Evolutionary conservation across 2,113 vertebrate species (phyloP).

Genomic region (Microtus richardsoni): DNA sequence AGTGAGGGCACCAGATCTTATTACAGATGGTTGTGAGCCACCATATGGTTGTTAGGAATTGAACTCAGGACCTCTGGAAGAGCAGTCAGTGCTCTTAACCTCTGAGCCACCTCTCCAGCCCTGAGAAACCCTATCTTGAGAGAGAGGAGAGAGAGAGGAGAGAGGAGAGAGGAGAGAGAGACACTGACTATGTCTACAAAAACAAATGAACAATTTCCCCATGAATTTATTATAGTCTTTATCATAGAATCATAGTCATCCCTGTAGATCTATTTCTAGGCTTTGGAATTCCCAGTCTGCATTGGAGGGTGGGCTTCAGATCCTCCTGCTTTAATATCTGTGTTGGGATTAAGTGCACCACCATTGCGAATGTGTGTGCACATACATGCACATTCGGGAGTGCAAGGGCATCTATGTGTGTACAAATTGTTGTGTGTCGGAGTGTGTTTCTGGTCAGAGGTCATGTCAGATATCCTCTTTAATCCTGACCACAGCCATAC

Average conservation of each 20-base stretch:
- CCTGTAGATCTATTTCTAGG: neutral
- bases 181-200: neutral
- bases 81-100: too few species aligned
- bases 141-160: too few species aligned
- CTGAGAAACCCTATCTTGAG: too few species aligned
- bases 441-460: neutral
- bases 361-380: neutral
- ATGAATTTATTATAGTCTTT: neutral
- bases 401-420: neutral
- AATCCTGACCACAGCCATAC: neutral
- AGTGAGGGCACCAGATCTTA: too few species aligned
- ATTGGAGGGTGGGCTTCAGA: neutral
- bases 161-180: too few species aligned
- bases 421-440: neutral
- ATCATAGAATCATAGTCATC: neutral
- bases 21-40: too few species aligned
- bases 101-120: too few species aligned
- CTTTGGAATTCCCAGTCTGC: neutral
- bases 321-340: neutral
- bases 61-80: too few species aligned
- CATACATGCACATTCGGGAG: neutral
- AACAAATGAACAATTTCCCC: neutral
- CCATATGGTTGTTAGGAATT: too few species aligned
- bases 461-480: neutral
- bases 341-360: neutral